Conservation (phyloP, 1,140 invertebrate species). For the Mactra quadrangularis region DNA sequence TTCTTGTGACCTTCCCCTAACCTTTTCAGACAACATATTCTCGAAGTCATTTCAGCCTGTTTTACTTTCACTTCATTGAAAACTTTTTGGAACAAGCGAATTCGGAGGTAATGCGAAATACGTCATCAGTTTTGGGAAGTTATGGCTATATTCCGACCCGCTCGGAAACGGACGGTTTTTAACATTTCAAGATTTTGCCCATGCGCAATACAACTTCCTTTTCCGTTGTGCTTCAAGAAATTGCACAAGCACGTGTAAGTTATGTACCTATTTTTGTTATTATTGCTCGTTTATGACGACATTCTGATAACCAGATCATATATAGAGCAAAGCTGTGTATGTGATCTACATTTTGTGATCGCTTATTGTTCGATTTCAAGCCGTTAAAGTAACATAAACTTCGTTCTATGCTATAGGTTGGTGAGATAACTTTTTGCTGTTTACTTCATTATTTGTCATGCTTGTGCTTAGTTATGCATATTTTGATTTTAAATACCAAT, state of each 20-base stretch:
- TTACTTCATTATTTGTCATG: no score
- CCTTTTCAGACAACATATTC: conserved; percentile 56
- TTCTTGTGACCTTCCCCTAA: conserved; percentile 68
- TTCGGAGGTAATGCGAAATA: not conserved
- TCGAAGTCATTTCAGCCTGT: not conserved
- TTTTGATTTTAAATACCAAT: no score
- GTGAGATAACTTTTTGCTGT: no score
- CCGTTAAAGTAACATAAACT: no score
- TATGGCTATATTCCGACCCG: not conserved
- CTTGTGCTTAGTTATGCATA: no score
- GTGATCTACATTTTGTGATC: no score
- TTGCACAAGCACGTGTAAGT: conserved; percentile 67
- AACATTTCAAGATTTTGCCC: not conserved
- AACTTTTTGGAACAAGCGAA: no score
- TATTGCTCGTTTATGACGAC: not conserved
- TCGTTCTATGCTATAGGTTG: no score
- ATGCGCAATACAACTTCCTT: conserved; percentile 46
- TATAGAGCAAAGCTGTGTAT: no score
- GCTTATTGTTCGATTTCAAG: no score
- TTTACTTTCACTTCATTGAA: no score
- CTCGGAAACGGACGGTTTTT: no score
- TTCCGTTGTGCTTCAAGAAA: conserved; percentile 31
- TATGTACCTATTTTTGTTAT: not conserved
- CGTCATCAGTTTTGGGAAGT: not conserved
- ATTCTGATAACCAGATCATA: not conserved